Evolutionary conservation across 1,140 invertebrate species (phyloP), one percentile per base, ranked within the genome.

Genomic region (Ditylenchus dipsaci): DNA sequence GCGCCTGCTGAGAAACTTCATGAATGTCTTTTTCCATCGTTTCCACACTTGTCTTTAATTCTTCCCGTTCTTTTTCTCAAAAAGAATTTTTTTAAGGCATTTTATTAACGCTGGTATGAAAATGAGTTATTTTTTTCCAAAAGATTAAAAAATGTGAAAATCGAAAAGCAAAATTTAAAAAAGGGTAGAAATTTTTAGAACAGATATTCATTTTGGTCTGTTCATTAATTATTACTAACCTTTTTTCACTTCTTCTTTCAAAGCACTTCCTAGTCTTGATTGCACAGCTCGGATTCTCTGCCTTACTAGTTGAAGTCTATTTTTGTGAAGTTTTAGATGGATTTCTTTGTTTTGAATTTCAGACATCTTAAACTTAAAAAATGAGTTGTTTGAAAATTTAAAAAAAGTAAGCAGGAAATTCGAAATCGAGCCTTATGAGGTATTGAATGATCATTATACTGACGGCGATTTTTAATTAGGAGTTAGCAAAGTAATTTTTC

Each of bases 301-400:
- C 1, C 68, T 30, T 33, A 45, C 33, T 30, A 21, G 33, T n/a
- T n/a, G 57, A 13, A 38, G 43, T 56, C 67, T 7, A 15, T 66
- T 45, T 27, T 62, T 17, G 30, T 71, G n/a, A 26, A 70, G 27
- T 23, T 21, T 15, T 29, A 70, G 9, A 8, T 43, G 57, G 23
- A 71, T 53, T 19, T 43, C 43, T 7, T 29, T 42, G 27, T 70
- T 70, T 71, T 70, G 68, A 38, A 70, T 60, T 42, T 71, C 66
- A 13, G 68, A 72, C 0, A 49, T 67, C 68, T 70, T n/a, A n/a
- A n/a, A n/a, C n/a, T n/a, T n/a, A n/a, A n/a, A n/a, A n/a, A n/a
- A n/a, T n/a, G n/a, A n/a, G n/a, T n/a, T n/a, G n/a, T n/a, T n/a
- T n/a, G n/a, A n/a, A n/a, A n/a, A n/a, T n/a, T n/a, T n/a, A n/a